Evolutionary conservation across 2,113 vertebrate species (phyloP).

Genomic region (Sander vitreus): DNA sequence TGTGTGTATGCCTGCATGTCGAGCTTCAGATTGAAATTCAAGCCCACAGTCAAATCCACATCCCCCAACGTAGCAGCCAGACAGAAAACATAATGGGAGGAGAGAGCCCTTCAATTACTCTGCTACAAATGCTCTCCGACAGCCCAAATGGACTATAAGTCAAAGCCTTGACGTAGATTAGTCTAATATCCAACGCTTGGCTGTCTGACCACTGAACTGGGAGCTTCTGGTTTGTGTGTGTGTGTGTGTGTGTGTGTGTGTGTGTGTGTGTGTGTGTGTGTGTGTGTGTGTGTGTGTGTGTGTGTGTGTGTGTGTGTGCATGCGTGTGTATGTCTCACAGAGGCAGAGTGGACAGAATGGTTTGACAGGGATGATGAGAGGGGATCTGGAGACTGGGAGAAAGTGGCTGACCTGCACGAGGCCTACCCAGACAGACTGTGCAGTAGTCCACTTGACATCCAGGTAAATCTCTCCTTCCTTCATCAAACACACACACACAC

Average conservation of each 20-base stretch:
- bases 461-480: slow-evolving; percentile 82
- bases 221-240: neutral
- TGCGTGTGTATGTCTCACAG: slow-evolving; percentile 76
- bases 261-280: slow-evolving; percentile 40
- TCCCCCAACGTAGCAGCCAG: slow-evolving; percentile 8
- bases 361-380: slow-evolving; percentile 89
- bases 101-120: slow-evolving; percentile 40
- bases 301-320: slow-evolving; percentile 24
- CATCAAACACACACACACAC: neutral
- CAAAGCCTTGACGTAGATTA: slow-evolving; percentile 27
- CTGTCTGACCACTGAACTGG: slow-evolving; percentile 38
- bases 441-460: slow-evolving; percentile 91
- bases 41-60: slow-evolving; percentile 19
- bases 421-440: slow-evolving; percentile 90
- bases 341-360: slow-evolving; percentile 97
- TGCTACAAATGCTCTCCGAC: slow-evolving; percentile 33
- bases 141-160: slow-evolving; percentile 30
- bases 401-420: slow-evolving; percentile 88
- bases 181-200: slow-evolving; percentile 22
- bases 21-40: slow-evolving; percentile 28
- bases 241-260: slow-evolving; percentile 40
- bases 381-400: slow-evolving; percentile 92
- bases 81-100: slow-evolving; percentile 25
- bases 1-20: neutral
- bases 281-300: slow-evolving; percentile 31